These are phyloP conservation scores for Notoglanidium macrostoma DNA, from an alignment of 2,797 vertebrate species.

Conservation along the genomic window DNA sequence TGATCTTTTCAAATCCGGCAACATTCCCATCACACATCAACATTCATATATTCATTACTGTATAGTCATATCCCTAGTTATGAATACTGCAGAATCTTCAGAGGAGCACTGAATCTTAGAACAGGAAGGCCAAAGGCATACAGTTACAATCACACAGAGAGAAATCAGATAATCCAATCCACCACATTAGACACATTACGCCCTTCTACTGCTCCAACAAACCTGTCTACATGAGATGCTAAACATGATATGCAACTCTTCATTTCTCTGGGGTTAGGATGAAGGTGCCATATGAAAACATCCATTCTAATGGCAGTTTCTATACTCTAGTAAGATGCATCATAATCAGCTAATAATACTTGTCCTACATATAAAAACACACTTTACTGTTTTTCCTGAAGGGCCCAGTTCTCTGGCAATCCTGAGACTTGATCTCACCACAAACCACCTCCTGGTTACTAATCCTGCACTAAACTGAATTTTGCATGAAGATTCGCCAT, in stretches of 20 bases:
- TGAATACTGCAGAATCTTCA: not conserved
- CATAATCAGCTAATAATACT: not conserved
- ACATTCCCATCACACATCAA: not conserved
- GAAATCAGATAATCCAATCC: not conserved
- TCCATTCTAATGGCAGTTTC: not conserved
- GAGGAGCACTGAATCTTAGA: not conserved
- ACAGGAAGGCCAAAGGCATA: not conserved
- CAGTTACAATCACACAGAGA: not conserved
- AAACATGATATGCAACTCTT: not conserved
- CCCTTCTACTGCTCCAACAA: constrained; percentile 5
- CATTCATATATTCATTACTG: not conserved
- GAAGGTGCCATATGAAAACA: not conserved
- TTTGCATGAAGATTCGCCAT: no score
- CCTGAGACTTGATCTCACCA: not conserved
- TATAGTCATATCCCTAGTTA: not conserved
- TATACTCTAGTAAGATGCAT: not conserved
- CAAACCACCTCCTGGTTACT: not conserved
- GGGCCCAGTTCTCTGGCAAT: not conserved
- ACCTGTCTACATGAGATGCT: constrained; percentile 7
- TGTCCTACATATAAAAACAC: not conserved
- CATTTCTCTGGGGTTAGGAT: constrained; percentile 14
- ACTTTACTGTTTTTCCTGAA: not conserved
- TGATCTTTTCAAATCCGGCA: not conserved
- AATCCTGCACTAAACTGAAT: no score
- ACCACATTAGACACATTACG: constrained; percentile 2